Conservation (phyloP, 2,113 vertebrate species). For the Parus major region DNA sequence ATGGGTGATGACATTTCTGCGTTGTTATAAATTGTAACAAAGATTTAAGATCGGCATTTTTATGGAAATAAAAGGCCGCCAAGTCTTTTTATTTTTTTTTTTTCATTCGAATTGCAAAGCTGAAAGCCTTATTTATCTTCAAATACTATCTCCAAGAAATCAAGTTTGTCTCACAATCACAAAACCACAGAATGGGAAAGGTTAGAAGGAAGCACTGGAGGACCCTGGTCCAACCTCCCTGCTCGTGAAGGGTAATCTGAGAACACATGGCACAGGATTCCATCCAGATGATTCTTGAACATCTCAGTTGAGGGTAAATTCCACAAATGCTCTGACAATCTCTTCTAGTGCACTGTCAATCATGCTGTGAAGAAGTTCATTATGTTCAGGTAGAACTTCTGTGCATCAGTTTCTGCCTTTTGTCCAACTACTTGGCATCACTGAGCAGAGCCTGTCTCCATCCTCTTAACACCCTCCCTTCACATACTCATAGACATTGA, state of each 20-base stretch:
- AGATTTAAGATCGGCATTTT: slow-evolving; percentile 22
- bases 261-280: not conserved
- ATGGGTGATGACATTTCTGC: not conserved
- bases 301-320: not conserved
- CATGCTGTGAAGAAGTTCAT: not conserved
- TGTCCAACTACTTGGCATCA: not conserved
- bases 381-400: not conserved
- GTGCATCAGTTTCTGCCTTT: not conserved
- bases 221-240: not conserved
- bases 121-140: not conserved
- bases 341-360: not conserved
- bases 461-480: not conserved
- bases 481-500: not conserved
- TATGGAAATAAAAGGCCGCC: slow-evolving; percentile 32
- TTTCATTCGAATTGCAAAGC: not conserved
- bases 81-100: not conserved
- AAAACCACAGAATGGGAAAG: not conserved
- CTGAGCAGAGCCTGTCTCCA: not conserved
- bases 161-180: not conserved
- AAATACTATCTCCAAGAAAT: not conserved
- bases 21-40: slow-evolving; percentile 26
- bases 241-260: not conserved
- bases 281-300: not conserved
- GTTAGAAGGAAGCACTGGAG: not conserved
- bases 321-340: not conserved